These are phyloP conservation scores for Drosophila villosipedis DNA, from an alignment of 2,888 invertebrate species.

Conservation along the genomic window DNA sequence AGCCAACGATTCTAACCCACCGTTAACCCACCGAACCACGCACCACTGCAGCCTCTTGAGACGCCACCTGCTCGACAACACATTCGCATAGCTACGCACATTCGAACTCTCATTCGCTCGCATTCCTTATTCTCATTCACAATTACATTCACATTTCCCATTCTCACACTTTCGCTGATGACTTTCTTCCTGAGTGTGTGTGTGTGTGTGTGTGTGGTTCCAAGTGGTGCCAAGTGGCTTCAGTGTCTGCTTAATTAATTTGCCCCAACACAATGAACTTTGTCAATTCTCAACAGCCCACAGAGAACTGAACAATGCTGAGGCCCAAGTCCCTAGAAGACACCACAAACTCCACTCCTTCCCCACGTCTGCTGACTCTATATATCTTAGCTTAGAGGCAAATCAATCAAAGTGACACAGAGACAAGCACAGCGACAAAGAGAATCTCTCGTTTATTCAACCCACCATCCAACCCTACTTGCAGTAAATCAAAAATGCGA, in stretches of 20 bases:
- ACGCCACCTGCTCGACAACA: slow-evolving; percentile 41
- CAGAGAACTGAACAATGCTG: slow-evolving; percentile 23
- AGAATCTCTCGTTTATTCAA: not conserved
- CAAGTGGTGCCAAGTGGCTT: slow-evolving; percentile 27
- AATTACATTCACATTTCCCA: slow-evolving; percentile 44
- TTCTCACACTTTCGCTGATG: slow-evolving; percentile 5
- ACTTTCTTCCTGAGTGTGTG: not conserved
- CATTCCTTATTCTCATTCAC: slow-evolving; percentile 23
- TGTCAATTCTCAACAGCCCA: slow-evolving; percentile 48
- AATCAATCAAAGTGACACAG: slow-evolving; percentile 58
- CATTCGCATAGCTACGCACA: slow-evolving; percentile 24
- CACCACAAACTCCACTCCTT: not conserved
- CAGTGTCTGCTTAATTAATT: slow-evolving; percentile 71
- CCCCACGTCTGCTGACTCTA: not conserved
- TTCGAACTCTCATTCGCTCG: slow-evolving; percentile 24
- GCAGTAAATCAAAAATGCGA: slow-evolving; percentile 42
- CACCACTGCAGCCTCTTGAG: not conserved
- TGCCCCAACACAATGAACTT: slow-evolving; percentile 53
- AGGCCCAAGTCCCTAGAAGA: slow-evolving; percentile 3
- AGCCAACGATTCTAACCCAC: not conserved
- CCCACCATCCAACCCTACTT: not conserved
- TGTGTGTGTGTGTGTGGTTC: slow-evolving; percentile 10
- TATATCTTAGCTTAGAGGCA: slow-evolving; percentile 7
- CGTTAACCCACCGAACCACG: slow-evolving; percentile 5
- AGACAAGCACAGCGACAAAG: slow-evolving; percentile 20